Percentiles rank a stretch among this genome's conserved stretches.
These are phyloP conservation scores for Nothoprocta pentlandii DNA, from an alignment of 2,113 vertebrate genomes.

Conservation along the genomic window DNA sequence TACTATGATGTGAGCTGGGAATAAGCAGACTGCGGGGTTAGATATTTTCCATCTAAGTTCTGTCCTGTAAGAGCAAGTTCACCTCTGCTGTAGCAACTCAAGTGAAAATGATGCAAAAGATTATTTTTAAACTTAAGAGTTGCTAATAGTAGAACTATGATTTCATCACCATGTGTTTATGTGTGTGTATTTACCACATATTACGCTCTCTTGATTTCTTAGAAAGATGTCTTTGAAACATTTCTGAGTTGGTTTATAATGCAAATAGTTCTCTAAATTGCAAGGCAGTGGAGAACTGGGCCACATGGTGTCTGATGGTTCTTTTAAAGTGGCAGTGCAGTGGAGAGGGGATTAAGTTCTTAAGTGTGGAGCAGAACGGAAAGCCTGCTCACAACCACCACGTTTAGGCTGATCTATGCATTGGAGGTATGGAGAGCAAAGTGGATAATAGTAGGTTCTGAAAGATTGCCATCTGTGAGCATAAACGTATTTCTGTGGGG, in stretches of 20 bases:
- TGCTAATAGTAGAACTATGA: not conserved
- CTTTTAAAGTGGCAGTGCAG: not conserved
- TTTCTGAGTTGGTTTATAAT: not conserved
- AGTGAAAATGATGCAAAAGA: not conserved
- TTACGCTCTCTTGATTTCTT: not conserved
- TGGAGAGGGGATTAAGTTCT: not conserved
- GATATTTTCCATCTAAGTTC: not conserved
- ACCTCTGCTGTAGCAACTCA: not conserved
- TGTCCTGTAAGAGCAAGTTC: not conserved
- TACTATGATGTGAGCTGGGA: not conserved
- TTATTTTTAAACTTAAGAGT: not conserved
- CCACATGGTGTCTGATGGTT: not conserved
- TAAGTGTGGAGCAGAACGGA: not conserved
- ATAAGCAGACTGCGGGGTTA: not conserved
- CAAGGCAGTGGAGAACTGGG: not conserved
- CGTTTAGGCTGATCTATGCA: not conserved
- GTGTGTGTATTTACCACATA: fast-evolving
- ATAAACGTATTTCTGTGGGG: not conserved
- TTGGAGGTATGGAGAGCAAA: not conserved
- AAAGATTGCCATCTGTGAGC: not conserved
- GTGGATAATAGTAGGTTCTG: not conserved
- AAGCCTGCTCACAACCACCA: not conserved
- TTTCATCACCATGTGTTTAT: not conserved
- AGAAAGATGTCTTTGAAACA: not conserved
- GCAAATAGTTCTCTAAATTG: not conserved